Evolutionary conservation across 2,888 invertebrate species (phyloP).

Genomic region (Zygaena filipendulae): DNA sequence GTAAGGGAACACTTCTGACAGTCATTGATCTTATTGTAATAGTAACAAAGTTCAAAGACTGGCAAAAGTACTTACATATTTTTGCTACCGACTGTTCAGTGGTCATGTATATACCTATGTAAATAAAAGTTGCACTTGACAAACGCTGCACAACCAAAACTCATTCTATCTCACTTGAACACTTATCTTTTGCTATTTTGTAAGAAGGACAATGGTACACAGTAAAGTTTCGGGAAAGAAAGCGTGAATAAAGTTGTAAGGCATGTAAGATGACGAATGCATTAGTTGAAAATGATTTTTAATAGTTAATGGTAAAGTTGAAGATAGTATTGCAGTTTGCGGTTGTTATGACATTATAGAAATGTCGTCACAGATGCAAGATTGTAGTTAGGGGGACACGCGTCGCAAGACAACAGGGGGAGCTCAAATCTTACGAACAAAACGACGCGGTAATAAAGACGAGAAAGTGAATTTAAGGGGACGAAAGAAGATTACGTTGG

Average conservation of each 20-base stretch:
- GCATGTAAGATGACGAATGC: no score
- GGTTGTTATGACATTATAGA: slow-evolving; percentile 48
- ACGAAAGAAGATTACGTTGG: slow-evolving; percentile 62
- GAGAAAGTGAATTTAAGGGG: slow-evolving; percentile 73
- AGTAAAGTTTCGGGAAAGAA: no score
- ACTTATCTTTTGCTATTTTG: slow-evolving; percentile 44
- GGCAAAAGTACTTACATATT: no score
- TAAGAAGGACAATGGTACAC: slow-evolving; percentile 56
- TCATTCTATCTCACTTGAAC: slow-evolving; percentile 50
- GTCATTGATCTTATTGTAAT: no score
- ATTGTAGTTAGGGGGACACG: slow-evolving; percentile 51
- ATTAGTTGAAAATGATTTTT: slow-evolving; percentile 49
- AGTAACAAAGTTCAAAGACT: no score
- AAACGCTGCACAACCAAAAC: slow-evolving; percentile 45
- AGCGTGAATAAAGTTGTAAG: no score
- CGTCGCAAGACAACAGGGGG: slow-evolving; percentile 52
- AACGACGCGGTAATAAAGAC: slow-evolving; percentile 71
- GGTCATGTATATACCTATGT: no score
- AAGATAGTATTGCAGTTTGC: slow-evolving; percentile 30
- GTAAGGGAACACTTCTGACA: no score
- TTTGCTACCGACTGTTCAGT: no score
- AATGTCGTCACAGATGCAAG: slow-evolving; percentile 32
- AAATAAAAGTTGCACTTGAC: slow-evolving; percentile 50
- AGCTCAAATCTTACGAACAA: slow-evolving; percentile 70
- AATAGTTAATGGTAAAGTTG: slow-evolving; percentile 39